These are phyloP conservation scores for Cyprinodon brontotheroides DNA, from an alignment of 2,113 vertebrate genomes.

Conservation along the genomic window DNA sequence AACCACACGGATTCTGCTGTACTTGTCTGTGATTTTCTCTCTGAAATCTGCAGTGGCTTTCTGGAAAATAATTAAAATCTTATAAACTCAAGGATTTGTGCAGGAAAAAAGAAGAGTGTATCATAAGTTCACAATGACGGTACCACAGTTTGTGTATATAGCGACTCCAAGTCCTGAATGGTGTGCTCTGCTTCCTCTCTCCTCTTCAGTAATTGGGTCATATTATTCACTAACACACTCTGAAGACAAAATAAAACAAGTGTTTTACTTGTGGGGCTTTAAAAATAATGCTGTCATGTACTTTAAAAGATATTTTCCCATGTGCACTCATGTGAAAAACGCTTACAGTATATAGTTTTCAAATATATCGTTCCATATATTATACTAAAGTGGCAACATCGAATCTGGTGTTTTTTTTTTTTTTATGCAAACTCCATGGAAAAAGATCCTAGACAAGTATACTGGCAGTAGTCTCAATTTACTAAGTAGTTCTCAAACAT, in stretches of 20 bases:
- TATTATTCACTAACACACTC: slow-evolving; percentile 60
- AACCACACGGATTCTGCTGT: slow-evolving; percentile 70
- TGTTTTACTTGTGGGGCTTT: not conserved
- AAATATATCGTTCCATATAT: no score
- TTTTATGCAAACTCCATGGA: no score
- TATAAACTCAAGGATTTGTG: not conserved
- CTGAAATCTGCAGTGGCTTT: slow-evolving; percentile 64
- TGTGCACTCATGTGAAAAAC: no score
- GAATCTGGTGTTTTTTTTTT: no score
- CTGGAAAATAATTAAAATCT: slow-evolving; percentile 37
- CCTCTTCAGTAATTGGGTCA: slow-evolving; percentile 67
- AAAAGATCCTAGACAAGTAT: no score
- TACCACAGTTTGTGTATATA: slow-evolving; percentile 75
- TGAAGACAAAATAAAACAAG: slow-evolving; percentile 52
- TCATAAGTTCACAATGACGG: not conserved
- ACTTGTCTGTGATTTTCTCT: slow-evolving; percentile 73
- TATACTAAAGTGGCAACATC: no score
- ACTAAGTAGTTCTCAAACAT: no score
- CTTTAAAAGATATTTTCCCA: not conserved
- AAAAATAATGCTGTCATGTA: not conserved
- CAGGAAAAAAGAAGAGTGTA: not conserved
- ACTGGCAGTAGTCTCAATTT: no score
- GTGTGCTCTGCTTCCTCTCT: slow-evolving; percentile 66
- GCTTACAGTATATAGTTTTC: no score
- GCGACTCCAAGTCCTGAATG: slow-evolving; percentile 68